Conservation (phyloP, 2,888 invertebrate species). For the Amblyjoppa fuscipennis region DNA sequence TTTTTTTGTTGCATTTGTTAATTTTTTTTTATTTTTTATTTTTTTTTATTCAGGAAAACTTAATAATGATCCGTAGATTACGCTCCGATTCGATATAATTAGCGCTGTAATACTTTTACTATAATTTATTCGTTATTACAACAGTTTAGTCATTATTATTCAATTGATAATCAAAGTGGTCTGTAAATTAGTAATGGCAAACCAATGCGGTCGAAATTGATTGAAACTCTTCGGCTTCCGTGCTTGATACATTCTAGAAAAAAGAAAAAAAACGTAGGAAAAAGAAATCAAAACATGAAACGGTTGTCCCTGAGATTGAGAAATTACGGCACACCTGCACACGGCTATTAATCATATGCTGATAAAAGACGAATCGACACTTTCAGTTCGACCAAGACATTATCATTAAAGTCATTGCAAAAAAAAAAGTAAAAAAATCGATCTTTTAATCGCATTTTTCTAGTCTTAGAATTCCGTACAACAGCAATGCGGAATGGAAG, state of each 20-base stretch:
- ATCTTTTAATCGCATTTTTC: background rate
- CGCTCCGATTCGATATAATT: constrained; percentile 35
- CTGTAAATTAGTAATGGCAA: background rate
- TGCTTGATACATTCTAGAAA: background rate
- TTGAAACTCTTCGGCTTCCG: constrained; percentile 6
- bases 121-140: constrained; percentile 32
- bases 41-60: constrained; percentile 57
- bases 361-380: background rate
- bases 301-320: constrained; percentile 44
- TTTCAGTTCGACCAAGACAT: background rate
- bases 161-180: constrained; percentile 19
- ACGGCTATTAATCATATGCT: constrained; percentile 7
- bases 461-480: constrained; percentile 9
- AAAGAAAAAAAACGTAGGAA: constrained; percentile 6
- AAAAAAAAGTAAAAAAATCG: background rate
- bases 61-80: constrained; percentile 41
- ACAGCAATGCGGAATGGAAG: constrained; percentile 5
- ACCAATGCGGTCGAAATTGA: constrained; percentile 5
- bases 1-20: constrained; percentile 23
- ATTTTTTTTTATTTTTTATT: background rate
- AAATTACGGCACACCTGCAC: constrained; percentile 32
- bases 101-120: constrained; percentile 35
- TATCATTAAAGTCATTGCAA: background rate
- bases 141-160: constrained; percentile 35
- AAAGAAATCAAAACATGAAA: background rate